Evolutionary conservation across 2,113 vertebrate genomes (phyloP).

Genomic region (Labeo rohita): DNA sequence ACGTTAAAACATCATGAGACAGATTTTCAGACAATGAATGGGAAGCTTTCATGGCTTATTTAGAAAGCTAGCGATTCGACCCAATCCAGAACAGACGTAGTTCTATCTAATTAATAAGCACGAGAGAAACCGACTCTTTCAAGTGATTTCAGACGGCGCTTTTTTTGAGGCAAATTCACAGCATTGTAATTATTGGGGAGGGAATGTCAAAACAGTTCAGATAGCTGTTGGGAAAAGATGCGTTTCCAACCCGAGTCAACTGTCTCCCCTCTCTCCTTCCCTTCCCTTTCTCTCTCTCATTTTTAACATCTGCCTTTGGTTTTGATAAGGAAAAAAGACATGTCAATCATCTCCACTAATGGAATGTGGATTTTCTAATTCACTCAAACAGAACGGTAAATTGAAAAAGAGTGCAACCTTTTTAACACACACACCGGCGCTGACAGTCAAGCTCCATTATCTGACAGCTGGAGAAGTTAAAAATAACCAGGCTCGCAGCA

Average conservation of each 20-base stretch:
- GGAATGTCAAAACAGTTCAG: conserved; percentile 63
- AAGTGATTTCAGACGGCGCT: conserved; percentile 52
- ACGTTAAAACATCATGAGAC: background rate
- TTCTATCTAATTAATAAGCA: conserved; percentile 62
- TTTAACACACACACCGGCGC: conserved; percentile 72
- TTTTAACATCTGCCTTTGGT: conserved; percentile 60
- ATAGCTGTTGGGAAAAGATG: conserved; percentile 65
- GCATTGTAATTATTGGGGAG: conserved; percentile 59
- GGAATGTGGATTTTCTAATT: conserved; percentile 76
- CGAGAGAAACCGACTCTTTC: conserved; percentile 47
- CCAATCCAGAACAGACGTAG: conserved; percentile 48
- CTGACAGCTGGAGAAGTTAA: conserved; percentile 83
- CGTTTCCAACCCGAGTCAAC: conserved; percentile 63
- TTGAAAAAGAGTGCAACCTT: conserved; percentile 78
- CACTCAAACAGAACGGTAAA: conserved; percentile 74
- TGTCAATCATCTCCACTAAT: conserved; percentile 76
- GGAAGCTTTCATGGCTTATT: conserved; percentile 38
- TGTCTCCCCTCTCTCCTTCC: conserved; percentile 53
- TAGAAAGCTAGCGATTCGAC: conserved; percentile 35
- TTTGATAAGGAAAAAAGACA: conserved; percentile 69
- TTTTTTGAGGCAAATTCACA: conserved; percentile 45
- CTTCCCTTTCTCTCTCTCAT: conserved; percentile 15
- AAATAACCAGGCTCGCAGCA: conserved; percentile 80
- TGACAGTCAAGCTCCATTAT: conserved; percentile 79
- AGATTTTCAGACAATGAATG: conserved; percentile 16